Evolutionary conservation across 2,888 invertebrate species (phyloP), one percentile per base, ranked within the genome.

Genomic region (Hemicrepidius hirtus): DNA sequence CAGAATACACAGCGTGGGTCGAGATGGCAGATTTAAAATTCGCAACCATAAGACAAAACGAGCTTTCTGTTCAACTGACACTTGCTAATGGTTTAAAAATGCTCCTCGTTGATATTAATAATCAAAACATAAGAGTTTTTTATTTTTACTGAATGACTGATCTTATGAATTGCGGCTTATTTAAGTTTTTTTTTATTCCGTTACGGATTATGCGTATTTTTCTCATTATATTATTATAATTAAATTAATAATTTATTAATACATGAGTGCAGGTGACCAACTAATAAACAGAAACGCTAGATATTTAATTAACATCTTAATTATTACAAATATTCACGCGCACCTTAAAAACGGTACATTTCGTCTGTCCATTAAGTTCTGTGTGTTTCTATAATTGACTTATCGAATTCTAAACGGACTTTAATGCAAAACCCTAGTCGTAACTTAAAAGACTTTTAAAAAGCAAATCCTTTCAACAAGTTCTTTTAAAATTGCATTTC

Each of bases 281-380:
- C 10, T 7, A 46, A 46, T 20, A 46, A 46, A 46, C 16, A 9
- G 18, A 4, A 46, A 46, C 46, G 7, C 20, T 3, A 3, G 24
- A 46, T 46, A 46, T 46, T 46, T 18, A 18, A 46, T 46, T 46
- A 46, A 46, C 46, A 46, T 46, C 46, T 18, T 16, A 46, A 46
- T 18, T 46, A 46, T 46, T 46, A 20, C 7, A 10, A n/a, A n/a
- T 20, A 46, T 46, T 46, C 10, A 46, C 1, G 10, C 46, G 20
- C 46, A 18, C 46, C 46, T 46, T 46, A 10, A 46, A 46, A 46
- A 46, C 46, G 46, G 46, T 18, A 46, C 9, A 18, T 46, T 46
- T 24, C 2, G 16, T 46, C 16, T 3, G 13, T 46, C 10, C 46
- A 16, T 18, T 16, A 16, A 16, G 46, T 10, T 40, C 46, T 46